Percentiles rank a stretch among this genome's conserved stretches.
Evolutionary conservation across 2,888 invertebrate genomes (phyloP).

Genomic region (Eupithecia insigniata): DNA sequence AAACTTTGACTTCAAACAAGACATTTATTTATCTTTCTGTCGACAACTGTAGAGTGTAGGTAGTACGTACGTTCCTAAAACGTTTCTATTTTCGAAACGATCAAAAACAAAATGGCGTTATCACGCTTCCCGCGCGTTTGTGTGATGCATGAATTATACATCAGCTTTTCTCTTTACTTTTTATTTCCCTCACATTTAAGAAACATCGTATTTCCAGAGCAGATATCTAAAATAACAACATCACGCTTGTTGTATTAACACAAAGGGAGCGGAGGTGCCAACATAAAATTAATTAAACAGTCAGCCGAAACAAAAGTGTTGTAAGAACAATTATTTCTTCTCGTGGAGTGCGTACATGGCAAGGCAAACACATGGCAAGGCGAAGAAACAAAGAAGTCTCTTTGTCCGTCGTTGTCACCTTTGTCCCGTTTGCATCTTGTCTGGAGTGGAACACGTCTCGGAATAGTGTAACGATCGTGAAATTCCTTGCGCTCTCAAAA

Average conservation of each 20-base stretch:
- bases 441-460: slow-evolving; percentile 16
- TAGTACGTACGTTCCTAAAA: not conserved
- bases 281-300: slow-evolving; percentile 13
- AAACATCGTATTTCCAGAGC: not conserved
- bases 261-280: not conserved
- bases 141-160: slow-evolving; percentile 1
- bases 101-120: not conserved
- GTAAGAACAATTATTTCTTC: slow-evolving; percentile 30
- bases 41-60: no score
- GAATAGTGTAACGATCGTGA: slow-evolving; percentile 16
- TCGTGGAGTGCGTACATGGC: slow-evolving; percentile 24
- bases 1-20: not conserved
- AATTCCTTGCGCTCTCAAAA: slow-evolving; percentile 13
- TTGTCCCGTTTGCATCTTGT: slow-evolving; percentile 35
- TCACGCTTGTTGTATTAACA: not conserved
- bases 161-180: not conserved
- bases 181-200: not conserved
- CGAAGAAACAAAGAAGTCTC: slow-evolving; percentile 31
- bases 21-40: not conserved
- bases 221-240: not conserved
- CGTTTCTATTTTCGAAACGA: not conserved
- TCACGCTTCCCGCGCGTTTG: not conserved
- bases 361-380: slow-evolving; percentile 3
- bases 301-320: slow-evolving; percentile 1
- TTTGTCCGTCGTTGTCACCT: slow-evolving; percentile 39